Evolutionary conservation across 2,888 invertebrate genomes (phyloP).

Genomic region (Cheilosia impressa): DNA sequence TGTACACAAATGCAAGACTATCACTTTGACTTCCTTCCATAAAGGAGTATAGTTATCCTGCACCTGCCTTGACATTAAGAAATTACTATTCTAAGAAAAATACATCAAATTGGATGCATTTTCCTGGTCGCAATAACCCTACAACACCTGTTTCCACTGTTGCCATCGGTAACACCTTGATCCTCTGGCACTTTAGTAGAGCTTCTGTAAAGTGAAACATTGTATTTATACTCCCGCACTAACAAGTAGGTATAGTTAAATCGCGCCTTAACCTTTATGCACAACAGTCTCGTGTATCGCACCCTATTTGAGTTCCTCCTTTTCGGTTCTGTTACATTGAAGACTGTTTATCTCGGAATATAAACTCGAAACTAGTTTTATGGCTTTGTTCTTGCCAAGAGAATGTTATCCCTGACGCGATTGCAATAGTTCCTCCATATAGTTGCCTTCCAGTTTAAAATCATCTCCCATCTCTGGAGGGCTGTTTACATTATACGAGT

Average conservation of each 20-base stretch:
- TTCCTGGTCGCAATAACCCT: too few relatives aligned
- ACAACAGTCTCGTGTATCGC: neutral
- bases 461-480: neutral
- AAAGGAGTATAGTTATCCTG: too few relatives aligned
- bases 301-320: neutral
- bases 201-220: neutral
- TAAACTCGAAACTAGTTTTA: slow-evolving; percentile 21
- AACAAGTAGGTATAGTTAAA: neutral
- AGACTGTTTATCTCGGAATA: slow-evolving; percentile 17
- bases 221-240: neutral
- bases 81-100: too few relatives aligned
- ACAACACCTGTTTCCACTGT: too few relatives aligned
- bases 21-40: too few relatives aligned
- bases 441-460: neutral
- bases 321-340: neutral
- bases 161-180: too few relatives aligned
- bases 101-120: too few relatives aligned
- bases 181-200: too few relatives aligned
- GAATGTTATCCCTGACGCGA: slow-evolving; percentile 19
- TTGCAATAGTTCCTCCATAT: neutral
- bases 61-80: too few relatives aligned
- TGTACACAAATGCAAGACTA: too few relatives aligned
- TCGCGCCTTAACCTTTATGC: neutral
- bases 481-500: neutral
- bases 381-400: slow-evolving; percentile 7